Evolutionary conservation across 2,113 vertebrate genomes (phyloP), one percentile per base, ranked within the genome.

Genomic region (Callipepla californica): DNA sequence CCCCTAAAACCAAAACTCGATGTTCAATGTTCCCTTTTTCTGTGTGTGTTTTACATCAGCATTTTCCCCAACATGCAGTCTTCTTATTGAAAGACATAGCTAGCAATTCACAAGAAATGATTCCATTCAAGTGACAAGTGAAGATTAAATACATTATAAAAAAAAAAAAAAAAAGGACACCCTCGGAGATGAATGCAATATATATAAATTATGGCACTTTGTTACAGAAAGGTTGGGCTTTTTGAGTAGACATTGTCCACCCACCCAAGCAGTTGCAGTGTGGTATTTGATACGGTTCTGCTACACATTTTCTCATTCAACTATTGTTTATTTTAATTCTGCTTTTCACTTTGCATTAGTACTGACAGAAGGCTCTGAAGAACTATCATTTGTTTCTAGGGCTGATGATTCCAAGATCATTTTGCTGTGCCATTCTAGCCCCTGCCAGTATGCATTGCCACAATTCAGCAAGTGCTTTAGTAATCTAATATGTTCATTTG

Each of bases 401-500:
- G 59, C 38, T 94, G 51, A 83, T 74, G 50, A 72, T 80, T 87
- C 85, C 34, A 77, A 70, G 57, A 61, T 85, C 47, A 67, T 85
- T 92, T 85, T 87, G 51, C 72, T 83, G 34, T 70, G 78, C 15
- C 51, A 22, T 67, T 47, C 57, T 74, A 47, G 20, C 47, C 50
- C 59, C 8, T 62, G 44, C 48, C 58, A 81, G 13, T 61, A 50
- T 67, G 44, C 76, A 78, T 66, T 70, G 44, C 34, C 76, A 83
- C 68, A 40, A 23, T 83, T 63, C 85, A 93, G 45, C 63, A n/a
- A 67, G n/a, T 63, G 59, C 8, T 80, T 87, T 74, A 87, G 55
- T 88, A 92, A 85, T 68, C 42, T 76, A 65, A 76, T 90, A 77
- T 16, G 73, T 82, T 87, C 17, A 72, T 80, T 92, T 94, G 57